phyloP scores from a whole-genome alignment of 1,140 invertebrate species.

The Carposina sasakii region DNA sequence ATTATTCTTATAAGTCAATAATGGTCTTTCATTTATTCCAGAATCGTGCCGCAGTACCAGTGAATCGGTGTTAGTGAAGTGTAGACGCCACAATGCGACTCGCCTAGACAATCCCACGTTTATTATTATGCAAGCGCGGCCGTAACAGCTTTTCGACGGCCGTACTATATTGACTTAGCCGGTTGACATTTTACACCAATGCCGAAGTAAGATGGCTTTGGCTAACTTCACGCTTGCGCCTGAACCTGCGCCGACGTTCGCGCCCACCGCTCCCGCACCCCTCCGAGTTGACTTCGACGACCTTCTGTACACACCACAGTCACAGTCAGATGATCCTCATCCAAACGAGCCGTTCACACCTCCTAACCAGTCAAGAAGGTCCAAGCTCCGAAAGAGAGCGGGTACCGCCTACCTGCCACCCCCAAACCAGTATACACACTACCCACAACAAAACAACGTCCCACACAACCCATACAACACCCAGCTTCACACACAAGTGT shows the following conservation, averaged over 20 bases:
- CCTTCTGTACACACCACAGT: conserved; percentile 54
- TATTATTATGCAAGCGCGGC: conserved; percentile 46
- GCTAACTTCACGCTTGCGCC: conserved; percentile 52
- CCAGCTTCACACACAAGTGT: conserved; percentile 50
- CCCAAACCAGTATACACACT: conserved; percentile 55
- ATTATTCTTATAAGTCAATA: no score
- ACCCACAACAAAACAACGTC: conserved; percentile 42
- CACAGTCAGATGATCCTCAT: conserved; percentile 43
- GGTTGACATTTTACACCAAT: conserved; percentile 54
- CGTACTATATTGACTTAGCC: conserved; percentile 31
- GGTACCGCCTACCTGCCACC: conserved; percentile 61
- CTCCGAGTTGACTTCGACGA: conserved; percentile 51
- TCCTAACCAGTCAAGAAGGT: conserved; percentile 37
- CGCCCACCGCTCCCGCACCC: conserved; percentile 37
- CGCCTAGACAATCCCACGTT: conserved; percentile 37
- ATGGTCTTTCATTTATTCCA: no score
- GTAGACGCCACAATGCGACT: conserved; percentile 43
- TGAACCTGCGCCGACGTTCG: conserved; percentile 37
- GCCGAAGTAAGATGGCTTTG: conserved; percentile 56
- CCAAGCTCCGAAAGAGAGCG: conserved; percentile 59
- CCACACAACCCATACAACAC: conserved; percentile 50
- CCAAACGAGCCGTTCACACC: conserved; percentile 51
- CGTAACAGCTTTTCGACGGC: conserved; percentile 33
- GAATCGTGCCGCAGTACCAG: not conserved
- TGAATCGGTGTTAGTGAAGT: conserved; percentile 39